These are phyloP conservation scores for Chunga burmeisteri DNA, from an alignment of 2,113 vertebrate species.

Conservation along the genomic window DNA sequence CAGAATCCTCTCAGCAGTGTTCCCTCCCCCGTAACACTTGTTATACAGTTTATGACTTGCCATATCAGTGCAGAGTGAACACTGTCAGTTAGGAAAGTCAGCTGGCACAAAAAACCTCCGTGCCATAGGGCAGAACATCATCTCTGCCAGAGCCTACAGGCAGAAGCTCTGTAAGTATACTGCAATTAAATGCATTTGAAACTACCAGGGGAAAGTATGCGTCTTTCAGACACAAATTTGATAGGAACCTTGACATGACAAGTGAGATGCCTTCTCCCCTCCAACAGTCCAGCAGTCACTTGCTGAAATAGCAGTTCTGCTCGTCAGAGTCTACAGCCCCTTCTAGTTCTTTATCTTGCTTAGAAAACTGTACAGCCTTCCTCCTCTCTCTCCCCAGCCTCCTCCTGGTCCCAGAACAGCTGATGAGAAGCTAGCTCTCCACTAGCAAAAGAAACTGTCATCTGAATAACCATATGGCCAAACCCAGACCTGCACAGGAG, in stretches of 20 bases:
- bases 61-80: background rate
- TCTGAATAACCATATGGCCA: background rate
- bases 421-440: background rate
- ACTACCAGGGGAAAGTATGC: background rate
- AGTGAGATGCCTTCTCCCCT: background rate
- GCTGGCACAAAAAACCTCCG: background rate
- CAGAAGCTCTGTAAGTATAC: background rate
- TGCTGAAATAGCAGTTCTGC: background rate
- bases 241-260: background rate
- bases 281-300: background rate
- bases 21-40: background rate
- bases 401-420: background rate
- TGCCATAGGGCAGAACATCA: background rate
- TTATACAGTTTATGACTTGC: background rate
- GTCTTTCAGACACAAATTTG: background rate
- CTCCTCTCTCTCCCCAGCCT: background rate
- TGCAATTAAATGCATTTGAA: background rate
- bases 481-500: background rate
- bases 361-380: background rate
- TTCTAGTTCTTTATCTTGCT: background rate
- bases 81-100: background rate
- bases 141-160: background rate
- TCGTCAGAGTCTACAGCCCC: background rate
- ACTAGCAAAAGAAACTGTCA: rapidly evolving
- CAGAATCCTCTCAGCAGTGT: background rate